Percentiles rank a stretch among this genome's conserved stretches.
These are phyloP conservation scores for Coracias cyanogaster DNA, from an alignment of 2,797 vertebrate genomes.

Conservation along the genomic window DNA sequence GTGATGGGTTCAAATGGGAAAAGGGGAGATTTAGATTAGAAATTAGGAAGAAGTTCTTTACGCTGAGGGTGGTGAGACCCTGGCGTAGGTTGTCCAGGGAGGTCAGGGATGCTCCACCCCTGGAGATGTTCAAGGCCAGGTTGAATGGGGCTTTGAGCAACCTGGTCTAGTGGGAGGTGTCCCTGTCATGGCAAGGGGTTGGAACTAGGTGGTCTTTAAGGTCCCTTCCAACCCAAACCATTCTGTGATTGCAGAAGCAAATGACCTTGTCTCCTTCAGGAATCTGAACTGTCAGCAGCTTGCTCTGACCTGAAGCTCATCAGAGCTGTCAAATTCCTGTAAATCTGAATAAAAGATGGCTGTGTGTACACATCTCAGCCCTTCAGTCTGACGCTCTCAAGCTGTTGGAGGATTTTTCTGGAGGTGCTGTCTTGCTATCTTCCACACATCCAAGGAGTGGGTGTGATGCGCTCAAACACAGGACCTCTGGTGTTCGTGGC, in stretches of 20 bases:
- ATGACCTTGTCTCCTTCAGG: background rate
- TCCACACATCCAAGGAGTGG: background rate
- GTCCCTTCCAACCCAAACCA: background rate
- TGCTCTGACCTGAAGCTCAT: background rate
- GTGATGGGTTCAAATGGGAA: background rate
- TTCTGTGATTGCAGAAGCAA: background rate
- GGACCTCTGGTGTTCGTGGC: background rate
- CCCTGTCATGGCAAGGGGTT: background rate
- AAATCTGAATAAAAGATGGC: fast-evolving
- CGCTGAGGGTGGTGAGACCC: background rate
- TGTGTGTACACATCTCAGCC: background rate
- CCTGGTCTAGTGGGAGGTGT: background rate
- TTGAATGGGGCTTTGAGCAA: background rate
- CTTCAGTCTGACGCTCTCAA: background rate
- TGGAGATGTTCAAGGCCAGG: too few species aligned
- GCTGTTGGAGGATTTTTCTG: background rate
- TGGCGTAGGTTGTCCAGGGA: background rate
- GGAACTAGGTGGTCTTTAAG: background rate
- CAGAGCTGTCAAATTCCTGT: background rate
- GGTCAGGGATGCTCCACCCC: background rate
- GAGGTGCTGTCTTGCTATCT: background rate
- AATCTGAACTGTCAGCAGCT: background rate
- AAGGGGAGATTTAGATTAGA: background rate
- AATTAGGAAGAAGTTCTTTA: background rate
- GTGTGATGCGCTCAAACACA: background rate